A percentile compares a stretch with the other conserved stretches of the same genome.
Conservation (phyloP, 1,140 invertebrate species). For the Sitophilus oryzae region DNA sequence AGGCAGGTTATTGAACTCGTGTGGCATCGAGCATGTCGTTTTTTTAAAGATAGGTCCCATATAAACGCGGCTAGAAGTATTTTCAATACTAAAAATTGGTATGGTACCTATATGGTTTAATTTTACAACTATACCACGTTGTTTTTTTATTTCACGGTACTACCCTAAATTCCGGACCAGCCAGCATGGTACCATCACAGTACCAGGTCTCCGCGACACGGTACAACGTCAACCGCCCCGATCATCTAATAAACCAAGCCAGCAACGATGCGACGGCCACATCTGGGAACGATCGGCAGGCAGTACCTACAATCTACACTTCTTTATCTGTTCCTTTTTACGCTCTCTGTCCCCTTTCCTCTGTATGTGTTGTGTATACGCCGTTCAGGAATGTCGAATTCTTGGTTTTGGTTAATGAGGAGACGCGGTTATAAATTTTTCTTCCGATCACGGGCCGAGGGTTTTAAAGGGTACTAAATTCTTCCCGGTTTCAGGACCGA, state of each 20-base stretch:
- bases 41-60: too few relatives aligned
- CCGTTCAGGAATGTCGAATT: not conserved
- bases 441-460: not conserved
- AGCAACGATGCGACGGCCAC: not conserved
- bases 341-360: not conserved
- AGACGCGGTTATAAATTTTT: not conserved
- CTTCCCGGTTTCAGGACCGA: not conserved
- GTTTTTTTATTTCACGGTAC: not conserved
- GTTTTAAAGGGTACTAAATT: conserved; percentile 1
- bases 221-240: conserved; percentile 1
- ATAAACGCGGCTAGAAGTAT: too few relatives aligned
- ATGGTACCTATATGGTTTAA: too few relatives aligned
- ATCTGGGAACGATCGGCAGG: conserved; percentile 1
- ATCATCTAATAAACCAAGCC: conserved; percentile 6
- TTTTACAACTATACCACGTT: too few relatives aligned
- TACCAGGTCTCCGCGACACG: too few relatives aligned
- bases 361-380: not conserved
- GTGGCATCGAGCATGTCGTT: too few relatives aligned
- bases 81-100: too few relatives aligned
- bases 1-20: too few relatives aligned
- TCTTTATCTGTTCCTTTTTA: too few relatives aligned
- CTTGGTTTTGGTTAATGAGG: not conserved
- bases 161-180: not conserved
- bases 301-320: too few relatives aligned
- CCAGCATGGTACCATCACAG: conserved; percentile 1